Conservation (phyloP, 2,797 vertebrate species). For the Lophotriccus pileatus region DNA sequence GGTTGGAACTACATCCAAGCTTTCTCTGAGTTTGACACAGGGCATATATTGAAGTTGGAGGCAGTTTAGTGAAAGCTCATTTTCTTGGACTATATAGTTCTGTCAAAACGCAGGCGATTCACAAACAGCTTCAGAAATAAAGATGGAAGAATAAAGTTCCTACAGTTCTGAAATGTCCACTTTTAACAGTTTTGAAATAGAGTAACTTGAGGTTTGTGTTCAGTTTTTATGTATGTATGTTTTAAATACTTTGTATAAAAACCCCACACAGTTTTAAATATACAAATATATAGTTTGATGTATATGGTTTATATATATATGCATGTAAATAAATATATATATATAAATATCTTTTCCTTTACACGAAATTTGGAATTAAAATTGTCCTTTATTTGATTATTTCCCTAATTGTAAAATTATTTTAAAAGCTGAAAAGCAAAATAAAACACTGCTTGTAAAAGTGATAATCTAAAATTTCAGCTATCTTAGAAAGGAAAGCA, state of each 20-base stretch:
- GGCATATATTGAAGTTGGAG: conserved; percentile 31
- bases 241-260: background rate
- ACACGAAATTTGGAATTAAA: background rate
- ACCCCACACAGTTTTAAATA: background rate
- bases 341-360: background rate
- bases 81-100: conserved; percentile 15
- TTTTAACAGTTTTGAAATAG: background rate
- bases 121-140: conserved; percentile 4
- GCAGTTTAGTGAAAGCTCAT: conserved; percentile 35
- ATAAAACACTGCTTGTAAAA: background rate
- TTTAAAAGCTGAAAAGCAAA: background rate
- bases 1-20: background rate
- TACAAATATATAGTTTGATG: background rate
- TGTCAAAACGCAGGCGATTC: background rate
- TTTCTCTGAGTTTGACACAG: background rate
- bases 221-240: background rate
- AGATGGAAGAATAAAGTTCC: background rate
- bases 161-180: background rate
- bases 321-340: background rate
- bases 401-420: background rate
- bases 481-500: background rate
- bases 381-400: background rate
- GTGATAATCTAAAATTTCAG: background rate
- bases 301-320: background rate
- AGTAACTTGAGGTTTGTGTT: background rate